Conservation (phyloP, 2,797 vertebrate genomes). For the Eupleurogrammus muticus region DNA sequence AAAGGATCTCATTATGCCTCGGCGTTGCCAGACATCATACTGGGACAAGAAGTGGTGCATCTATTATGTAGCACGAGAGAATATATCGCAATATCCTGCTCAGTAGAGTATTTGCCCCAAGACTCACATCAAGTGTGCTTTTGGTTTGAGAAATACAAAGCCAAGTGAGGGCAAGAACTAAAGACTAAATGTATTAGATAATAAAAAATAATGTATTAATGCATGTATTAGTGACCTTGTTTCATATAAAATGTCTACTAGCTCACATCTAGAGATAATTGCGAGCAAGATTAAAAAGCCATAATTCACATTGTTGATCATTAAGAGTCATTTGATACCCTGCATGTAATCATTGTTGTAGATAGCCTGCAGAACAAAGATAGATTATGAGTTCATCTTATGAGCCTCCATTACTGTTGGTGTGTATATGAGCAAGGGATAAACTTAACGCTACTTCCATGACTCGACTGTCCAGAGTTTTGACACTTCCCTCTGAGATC, state of each 20-base stretch:
- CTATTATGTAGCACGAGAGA: background rate
- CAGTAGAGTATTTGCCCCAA: background rate
- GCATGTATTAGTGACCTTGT: constrained; percentile 17
- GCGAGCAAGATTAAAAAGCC: background rate
- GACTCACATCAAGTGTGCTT: background rate
- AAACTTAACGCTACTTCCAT: constrained; percentile 13
- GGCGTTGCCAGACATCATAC: background rate
- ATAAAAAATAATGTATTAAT: constrained; percentile 5
- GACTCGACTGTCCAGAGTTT: constrained; percentile 33
- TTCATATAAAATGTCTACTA: background rate
- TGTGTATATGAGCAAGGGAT: background rate
- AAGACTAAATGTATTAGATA: background rate
- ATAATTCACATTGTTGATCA: background rate
- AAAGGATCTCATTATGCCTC: background rate
- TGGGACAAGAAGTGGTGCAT: background rate
- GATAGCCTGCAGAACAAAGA: constrained; percentile 9
- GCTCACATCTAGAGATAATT: background rate
- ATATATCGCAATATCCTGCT: background rate
- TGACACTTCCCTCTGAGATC: constrained; percentile 28
- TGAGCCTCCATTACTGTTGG: background rate
- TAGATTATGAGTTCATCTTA: constrained; percentile 10
- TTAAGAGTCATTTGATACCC: constrained; percentile 6
- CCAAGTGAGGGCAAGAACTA: background rate
- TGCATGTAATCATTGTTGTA: background rate
- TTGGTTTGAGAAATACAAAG: background rate